A percentile compares a stretch with the other conserved stretches of the same genome.
Evolutionary conservation across 2,888 invertebrate species (phyloP).

Genomic region (Apotomis capreana): DNA sequence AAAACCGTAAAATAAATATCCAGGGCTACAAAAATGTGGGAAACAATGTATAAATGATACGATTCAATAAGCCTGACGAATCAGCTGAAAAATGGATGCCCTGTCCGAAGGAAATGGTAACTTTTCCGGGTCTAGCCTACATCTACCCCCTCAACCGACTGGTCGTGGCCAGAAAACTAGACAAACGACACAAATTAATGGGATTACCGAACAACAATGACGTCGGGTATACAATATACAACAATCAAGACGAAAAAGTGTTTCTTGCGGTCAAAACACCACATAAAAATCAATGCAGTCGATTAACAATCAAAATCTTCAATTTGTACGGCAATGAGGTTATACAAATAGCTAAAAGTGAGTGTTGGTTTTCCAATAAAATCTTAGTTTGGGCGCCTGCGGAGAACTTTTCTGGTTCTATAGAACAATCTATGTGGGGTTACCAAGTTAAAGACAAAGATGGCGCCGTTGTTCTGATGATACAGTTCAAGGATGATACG

Average conservation of each 20-base stretch:
- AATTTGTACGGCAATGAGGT: slow-evolving; percentile 70
- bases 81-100: slow-evolving; percentile 60
- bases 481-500: slow-evolving; percentile 49
- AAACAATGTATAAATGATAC: slow-evolving; percentile 23
- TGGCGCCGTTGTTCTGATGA: slow-evolving; percentile 50
- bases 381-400: slow-evolving; percentile 62
- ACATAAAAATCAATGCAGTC: slow-evolving; percentile 45
- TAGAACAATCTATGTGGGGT: slow-evolving; percentile 51
- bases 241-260: slow-evolving; percentile 62
- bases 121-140: slow-evolving; percentile 63
- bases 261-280: slow-evolving; percentile 57
- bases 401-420: slow-evolving; percentile 61
- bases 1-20: neutral
- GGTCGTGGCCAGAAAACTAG: slow-evolving; percentile 56
- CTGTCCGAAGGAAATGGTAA: slow-evolving; percentile 56
- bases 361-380: slow-evolving; percentile 50
- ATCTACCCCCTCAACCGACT: slow-evolving; percentile 57
- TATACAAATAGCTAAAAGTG: slow-evolving; percentile 55
- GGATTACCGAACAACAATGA: slow-evolving; percentile 46
- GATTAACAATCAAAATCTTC: slow-evolving; percentile 59
- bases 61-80: slow-evolving; percentile 12
- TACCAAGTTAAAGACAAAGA: slow-evolving; percentile 54
- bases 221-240: slow-evolving; percentile 62
- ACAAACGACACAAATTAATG: slow-evolving; percentile 59
- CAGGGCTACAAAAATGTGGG: slow-evolving; percentile 1